A percentile compares a stretch with the other conserved stretches of the same genome.
phyloP scores from a whole-genome alignment of 2,888 invertebrate species.

The Alsophila aescularia region DNA sequence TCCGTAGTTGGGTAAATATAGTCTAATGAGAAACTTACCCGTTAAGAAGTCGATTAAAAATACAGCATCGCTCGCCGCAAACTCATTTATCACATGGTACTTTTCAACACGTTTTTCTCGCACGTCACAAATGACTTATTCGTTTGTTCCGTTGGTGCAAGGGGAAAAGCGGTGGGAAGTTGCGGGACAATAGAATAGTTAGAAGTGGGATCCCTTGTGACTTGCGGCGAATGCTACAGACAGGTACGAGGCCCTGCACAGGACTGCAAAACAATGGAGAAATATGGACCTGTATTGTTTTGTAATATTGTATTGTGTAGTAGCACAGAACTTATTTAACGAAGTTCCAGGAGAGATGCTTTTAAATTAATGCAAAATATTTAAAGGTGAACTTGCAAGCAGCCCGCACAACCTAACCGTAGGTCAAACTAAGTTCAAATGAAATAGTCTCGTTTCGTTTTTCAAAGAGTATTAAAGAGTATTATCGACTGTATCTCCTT shows the following conservation, averaged over 20 bases:
- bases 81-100: neutral
- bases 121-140: conserved; percentile 39
- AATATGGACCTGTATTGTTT: conserved; percentile 57
- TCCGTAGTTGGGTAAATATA: too few species aligned
- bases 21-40: too few species aligned
- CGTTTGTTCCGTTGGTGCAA: conserved; percentile 53
- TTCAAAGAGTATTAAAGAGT: neutral
- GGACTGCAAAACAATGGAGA: conserved; percentile 64
- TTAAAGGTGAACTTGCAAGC: conserved; percentile 3
- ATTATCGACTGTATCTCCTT: neutral
- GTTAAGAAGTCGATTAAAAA: neutral
- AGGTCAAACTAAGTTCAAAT: neutral
- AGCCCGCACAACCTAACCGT: conserved; percentile 4
- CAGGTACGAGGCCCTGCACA: conserved; percentile 65
- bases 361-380: conserved; percentile 6
- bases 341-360: conserved; percentile 10
- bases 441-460: neutral
- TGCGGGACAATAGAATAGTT: conserved; percentile 69
- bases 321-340: neutral
- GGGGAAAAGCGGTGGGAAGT: conserved; percentile 60
- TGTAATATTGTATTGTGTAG: conserved; percentile 16
- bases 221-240: conserved; percentile 59
- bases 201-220: conserved; percentile 57
- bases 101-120: conserved; percentile 23
- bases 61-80: neutral